A percentile compares a stretch with the other conserved stretches of the same genome.
Conservation (phyloP, 1,140 invertebrate species). For the Sycobia sp. region DNA sequence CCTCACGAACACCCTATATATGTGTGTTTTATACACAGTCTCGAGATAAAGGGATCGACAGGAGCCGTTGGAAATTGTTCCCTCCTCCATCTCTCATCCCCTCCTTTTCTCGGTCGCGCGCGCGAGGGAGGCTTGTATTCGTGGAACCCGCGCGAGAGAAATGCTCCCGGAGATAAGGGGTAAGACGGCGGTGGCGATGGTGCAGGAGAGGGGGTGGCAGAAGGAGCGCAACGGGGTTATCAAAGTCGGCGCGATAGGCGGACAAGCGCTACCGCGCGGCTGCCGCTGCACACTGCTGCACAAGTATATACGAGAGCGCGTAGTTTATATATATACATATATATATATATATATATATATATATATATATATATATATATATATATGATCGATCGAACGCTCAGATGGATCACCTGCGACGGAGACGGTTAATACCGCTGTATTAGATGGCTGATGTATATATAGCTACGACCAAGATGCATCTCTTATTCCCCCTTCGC, state of each 20-base stretch:
- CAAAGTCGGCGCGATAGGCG: constrained; percentile 8
- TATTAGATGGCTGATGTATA: no score
- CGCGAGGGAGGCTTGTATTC: background rate
- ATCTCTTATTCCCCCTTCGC: background rate
- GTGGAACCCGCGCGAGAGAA: background rate
- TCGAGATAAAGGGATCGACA: constrained; percentile 3
- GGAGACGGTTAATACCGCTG: no score
- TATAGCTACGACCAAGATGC: constrained; percentile 1
- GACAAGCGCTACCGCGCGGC: no score
- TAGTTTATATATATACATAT: no score
- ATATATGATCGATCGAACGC: constrained; percentile 23
- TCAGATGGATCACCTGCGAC: constrained; percentile 30
- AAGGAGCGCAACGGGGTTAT: constrained; percentile 15
- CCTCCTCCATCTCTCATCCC: background rate
- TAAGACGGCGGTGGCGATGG: no score
- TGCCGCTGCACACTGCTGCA: no score
- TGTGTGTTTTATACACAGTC: no score
- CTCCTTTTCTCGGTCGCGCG: background rate
- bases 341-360: no score
- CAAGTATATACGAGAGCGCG: no score
- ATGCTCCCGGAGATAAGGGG: constrained; percentile 16
- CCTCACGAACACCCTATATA: no score
- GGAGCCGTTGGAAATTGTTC: constrained; percentile 13
- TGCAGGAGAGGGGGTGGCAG: background rate
- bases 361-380: no score